A percentile compares a stretch with the other conserved stretches of the same genome.
These are phyloP conservation scores for Aptenodytes patagonicus DNA, from an alignment of 2,113 vertebrate genomes.

Conservation along the genomic window DNA sequence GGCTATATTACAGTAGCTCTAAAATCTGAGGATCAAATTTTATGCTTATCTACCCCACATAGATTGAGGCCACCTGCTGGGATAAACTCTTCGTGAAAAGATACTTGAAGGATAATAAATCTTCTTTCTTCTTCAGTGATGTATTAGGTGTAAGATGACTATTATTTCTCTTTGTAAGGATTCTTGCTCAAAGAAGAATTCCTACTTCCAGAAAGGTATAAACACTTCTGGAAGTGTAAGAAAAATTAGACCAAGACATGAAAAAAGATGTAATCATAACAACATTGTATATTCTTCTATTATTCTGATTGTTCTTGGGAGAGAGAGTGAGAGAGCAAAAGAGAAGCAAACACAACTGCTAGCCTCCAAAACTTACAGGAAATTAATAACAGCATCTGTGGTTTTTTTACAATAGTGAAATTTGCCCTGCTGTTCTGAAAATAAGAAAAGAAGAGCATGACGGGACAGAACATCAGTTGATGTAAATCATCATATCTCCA, in stretches of 20 bases:
- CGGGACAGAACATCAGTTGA: slow-evolving; percentile 22
- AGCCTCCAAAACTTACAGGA: slow-evolving; percentile 48
- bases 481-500: background rate
- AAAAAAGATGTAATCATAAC: slow-evolving; percentile 30
- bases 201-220: background rate
- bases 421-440: slow-evolving; percentile 66
- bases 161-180: slow-evolving; percentile 72
- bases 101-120: slow-evolving; percentile 72
- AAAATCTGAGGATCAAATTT: slow-evolving; percentile 53
- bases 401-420: slow-evolving; percentile 48
- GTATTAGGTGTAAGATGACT: slow-evolving; percentile 73
- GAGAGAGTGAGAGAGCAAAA: slow-evolving; percentile 13
- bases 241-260: slow-evolving; percentile 52
- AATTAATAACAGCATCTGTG: slow-evolving; percentile 62
- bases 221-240: background rate
- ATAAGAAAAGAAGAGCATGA: slow-evolving; percentile 34
- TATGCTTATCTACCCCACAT: slow-evolving; percentile 31
- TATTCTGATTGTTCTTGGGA: slow-evolving; percentile 62
- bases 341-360: slow-evolving; percentile 38
- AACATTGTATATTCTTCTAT: slow-evolving; percentile 58
- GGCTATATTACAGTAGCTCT: slow-evolving; percentile 31
- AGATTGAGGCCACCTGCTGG: slow-evolving; percentile 66
- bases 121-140: slow-evolving; percentile 61
- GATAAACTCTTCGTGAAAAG: slow-evolving; percentile 58
- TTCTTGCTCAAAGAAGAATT: slow-evolving; percentile 61